phyloP scores from a whole-genome alignment of 2,888 invertebrate species.

The Octonoba sinensis region DNA sequence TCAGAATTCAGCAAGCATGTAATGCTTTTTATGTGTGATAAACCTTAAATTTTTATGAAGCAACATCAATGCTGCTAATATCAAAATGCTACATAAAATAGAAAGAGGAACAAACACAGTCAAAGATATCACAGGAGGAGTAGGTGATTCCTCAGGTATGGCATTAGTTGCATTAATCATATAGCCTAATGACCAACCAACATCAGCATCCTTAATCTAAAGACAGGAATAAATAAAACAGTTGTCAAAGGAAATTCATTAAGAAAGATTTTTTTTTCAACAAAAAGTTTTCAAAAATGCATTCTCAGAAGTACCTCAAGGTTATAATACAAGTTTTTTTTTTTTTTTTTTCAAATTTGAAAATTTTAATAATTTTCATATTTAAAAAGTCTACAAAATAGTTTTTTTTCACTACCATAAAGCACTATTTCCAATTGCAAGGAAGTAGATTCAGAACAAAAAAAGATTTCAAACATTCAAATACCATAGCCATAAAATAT shows the following conservation, averaged over 20 bases:
- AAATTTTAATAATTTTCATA: no score
- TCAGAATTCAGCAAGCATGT: no score
- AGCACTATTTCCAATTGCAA: no score
- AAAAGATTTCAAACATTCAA: no score
- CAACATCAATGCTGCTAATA: constrained; percentile 21
- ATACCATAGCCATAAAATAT: no score
- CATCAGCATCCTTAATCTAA: constrained; percentile 70
- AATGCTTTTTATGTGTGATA: not conserved
- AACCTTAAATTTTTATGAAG: constrained; percentile 2
- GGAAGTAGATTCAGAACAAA: no score
- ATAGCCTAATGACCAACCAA: constrained; percentile 74
- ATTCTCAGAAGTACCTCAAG: no score
- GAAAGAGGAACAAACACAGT: constrained; percentile 20
- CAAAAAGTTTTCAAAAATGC: constrained; percentile 66
- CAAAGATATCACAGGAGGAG: constrained; percentile 57
- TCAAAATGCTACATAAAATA: constrained; percentile 26
- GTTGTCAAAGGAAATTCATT: not conserved
- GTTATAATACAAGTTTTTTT: no score
- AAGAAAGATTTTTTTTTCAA: constrained; percentile 1
- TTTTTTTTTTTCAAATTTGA: no score
- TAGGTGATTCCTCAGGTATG: constrained; percentile 69
- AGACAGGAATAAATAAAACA: constrained; percentile 2
- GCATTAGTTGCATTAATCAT: constrained; percentile 73
- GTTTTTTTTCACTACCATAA: no score
- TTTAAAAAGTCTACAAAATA: no score